Evolutionary conservation across 1,140 invertebrate species (phyloP), one percentile per base, ranked within the genome.

Genomic region (Teleogryllus occipitalis): DNA sequence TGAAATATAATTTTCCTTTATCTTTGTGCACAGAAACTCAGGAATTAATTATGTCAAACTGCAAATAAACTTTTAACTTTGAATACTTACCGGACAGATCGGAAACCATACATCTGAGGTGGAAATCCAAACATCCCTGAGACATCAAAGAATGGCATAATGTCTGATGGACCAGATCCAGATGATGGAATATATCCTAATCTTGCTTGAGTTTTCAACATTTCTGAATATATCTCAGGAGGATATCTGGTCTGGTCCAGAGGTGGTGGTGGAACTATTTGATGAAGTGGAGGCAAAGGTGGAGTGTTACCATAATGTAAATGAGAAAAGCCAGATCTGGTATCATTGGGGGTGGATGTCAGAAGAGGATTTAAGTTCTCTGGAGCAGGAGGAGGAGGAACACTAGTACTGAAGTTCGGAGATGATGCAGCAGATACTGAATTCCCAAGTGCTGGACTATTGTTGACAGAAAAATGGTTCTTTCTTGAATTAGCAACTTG

Each of bases 31-130:
- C 27, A 5, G 27, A 39, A 39, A 39, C 27, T 39, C 27, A 39
- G 27, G 27, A 39, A 39, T 39, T 39, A 39, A 39, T 39, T 39
- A 39, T 39, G 27, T 39, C 27, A 2, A 39, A 39, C 27, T 39
- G 27, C 27, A 74, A 74, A 74, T n/a, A 21, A 74, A 74, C 21
- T 2, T 15, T 14, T 74, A 74, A 74, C 18, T 39, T 39, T 2
- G n/a, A 27, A 14, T 73, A 72, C 78, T 79, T 49, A 79, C 78
- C 78, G 78, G 22, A 77, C 47, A 48, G 76, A 77, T 47, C 76
- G 47, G 76, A 75, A 79, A 47, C 78, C 46, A 48, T 75, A 79
- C 73, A 79, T 79, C 21, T 79, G 78, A n/a, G 78, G 78, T 74
- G 78, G 48, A 39, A 79, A 75, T 48, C 22, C 65, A 75, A 79